These are phyloP conservation scores for Xestia rhomboidea DNA, from an alignment of 2,888 invertebrate genomes.

Conservation along the genomic window DNA sequence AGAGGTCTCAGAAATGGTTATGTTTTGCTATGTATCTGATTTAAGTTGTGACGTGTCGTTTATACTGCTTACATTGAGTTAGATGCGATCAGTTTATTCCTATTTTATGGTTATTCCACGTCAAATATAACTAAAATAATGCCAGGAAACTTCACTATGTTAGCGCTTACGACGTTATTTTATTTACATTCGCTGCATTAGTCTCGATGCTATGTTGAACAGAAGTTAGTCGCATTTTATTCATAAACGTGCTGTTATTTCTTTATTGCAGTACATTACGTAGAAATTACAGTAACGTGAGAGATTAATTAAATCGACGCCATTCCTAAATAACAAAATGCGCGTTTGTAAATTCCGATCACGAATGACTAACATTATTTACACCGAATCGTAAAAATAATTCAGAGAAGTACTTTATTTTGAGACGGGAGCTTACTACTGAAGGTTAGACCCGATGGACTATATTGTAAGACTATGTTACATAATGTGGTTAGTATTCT, in stretches of 20 bases:
- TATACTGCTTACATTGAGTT: slow-evolving; percentile 82
- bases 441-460: slow-evolving; percentile 4
- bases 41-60: slow-evolving; percentile 85
- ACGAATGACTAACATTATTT: slow-evolving; percentile 43
- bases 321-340: slow-evolving; percentile 47
- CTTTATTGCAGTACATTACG: slow-evolving; percentile 35
- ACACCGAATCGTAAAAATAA: slow-evolving; percentile 34
- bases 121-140: slow-evolving; percentile 72
- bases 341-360: slow-evolving; percentile 49
- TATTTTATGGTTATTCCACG: slow-evolving; percentile 78
- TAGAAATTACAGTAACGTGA: slow-evolving; percentile 39
- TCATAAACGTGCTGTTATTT: slow-evolving; percentile 52
- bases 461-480: slow-evolving; percentile 33
- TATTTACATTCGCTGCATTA: slow-evolving; percentile 43
- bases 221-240: slow-evolving; percentile 53
- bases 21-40: slow-evolving; percentile 89
- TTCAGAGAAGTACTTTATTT: slow-evolving; percentile 31
- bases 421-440: neutral
- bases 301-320: slow-evolving; percentile 55
- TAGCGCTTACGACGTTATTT: slow-evolving; percentile 59
- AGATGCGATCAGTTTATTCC: slow-evolving; percentile 84
- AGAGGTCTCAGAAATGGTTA: slow-evolving; percentile 85
- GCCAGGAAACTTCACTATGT: slow-evolving; percentile 59
- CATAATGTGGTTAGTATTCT: slow-evolving; percentile 66
- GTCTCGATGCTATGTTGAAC: slow-evolving; percentile 26